phyloP scores from a whole-genome alignment of 2,888 invertebrate genomes.

The Sclerodermus sp. region DNA sequence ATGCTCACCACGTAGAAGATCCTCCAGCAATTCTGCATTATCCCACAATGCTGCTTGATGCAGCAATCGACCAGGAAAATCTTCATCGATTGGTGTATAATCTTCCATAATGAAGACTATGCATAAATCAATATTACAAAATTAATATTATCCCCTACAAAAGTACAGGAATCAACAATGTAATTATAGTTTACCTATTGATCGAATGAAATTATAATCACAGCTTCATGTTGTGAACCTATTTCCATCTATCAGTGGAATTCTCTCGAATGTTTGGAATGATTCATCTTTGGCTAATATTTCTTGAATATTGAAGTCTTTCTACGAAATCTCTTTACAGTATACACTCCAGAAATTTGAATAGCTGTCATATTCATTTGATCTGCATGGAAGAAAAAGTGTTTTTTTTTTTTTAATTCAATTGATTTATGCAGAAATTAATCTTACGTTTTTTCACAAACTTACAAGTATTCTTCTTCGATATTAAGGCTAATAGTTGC shows the following conservation, averaged over 20 bases:
- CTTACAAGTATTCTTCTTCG: no score
- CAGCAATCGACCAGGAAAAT: slow-evolving; percentile 75
- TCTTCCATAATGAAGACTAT: slow-evolving; percentile 60
- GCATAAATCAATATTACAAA: no score
- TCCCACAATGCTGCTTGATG: slow-evolving; percentile 90
- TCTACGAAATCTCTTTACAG: neutral
- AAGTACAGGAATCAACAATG: no score
- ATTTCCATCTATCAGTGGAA: neutral
- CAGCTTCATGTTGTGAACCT: neutral
- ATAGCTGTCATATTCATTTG: neutral
- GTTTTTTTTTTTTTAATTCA: neutral
- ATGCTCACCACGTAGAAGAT: slow-evolving; percentile 73
- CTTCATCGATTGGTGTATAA: slow-evolving; percentile 78
- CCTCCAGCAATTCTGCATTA: slow-evolving; percentile 81
- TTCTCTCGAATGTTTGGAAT: no score
- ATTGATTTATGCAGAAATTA: neutral
- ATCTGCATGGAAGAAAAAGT: neutral
- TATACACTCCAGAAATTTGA: neutral
- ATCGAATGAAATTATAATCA: neutral
- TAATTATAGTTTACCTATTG: neutral
- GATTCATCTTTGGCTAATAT: neutral
- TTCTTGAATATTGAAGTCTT: no score
- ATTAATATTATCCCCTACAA: no score
- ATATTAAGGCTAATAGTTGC: no score
- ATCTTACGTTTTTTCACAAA: neutral